These are phyloP conservation scores for Mormyrus hasselquistii DNA, from an alignment of 2,797 vertebrate genomes.

Conservation along the genomic window DNA sequence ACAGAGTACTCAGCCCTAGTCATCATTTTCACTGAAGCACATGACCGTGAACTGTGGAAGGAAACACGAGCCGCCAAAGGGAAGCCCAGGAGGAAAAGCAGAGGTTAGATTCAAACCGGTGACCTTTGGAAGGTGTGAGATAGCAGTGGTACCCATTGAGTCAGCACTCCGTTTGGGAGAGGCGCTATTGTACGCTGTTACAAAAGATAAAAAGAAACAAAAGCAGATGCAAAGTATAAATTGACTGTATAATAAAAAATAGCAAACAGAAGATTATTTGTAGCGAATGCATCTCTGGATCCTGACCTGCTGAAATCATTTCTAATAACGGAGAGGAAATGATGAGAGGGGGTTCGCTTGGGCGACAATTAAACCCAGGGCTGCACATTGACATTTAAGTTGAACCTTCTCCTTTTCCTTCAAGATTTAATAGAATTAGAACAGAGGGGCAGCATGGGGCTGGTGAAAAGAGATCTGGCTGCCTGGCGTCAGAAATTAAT, in stretches of 20 bases:
- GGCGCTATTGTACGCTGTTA: not conserved
- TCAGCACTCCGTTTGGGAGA: not conserved
- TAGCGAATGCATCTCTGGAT: not conserved
- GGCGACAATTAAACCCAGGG: slow-evolving; percentile 21
- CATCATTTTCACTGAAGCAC: not conserved
- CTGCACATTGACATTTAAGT: slow-evolving; percentile 17
- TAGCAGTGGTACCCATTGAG: not conserved
- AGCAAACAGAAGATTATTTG: not conserved
- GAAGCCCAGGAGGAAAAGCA: not conserved
- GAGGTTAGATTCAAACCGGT: not conserved
- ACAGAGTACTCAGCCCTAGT: not conserved
- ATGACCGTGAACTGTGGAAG: not conserved
- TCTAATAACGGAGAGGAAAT: not conserved
- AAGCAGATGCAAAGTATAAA: not conserved
- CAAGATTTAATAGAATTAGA: slow-evolving; percentile 20
- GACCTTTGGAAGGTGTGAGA: not conserved
- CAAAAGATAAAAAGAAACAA: not conserved
- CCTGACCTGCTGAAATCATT: not conserved
- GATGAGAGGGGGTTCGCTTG: not conserved
- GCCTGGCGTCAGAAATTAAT: slow-evolving; percentile 63
- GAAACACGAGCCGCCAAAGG: not conserved
- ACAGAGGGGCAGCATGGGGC: slow-evolving; percentile 15
- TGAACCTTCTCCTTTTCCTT: slow-evolving; percentile 1
- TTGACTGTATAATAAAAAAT: not conserved
- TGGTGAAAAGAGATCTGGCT: slow-evolving; percentile 38